Conservation (phyloP, 2,888 invertebrate species). For the Beris morrisii region DNA sequence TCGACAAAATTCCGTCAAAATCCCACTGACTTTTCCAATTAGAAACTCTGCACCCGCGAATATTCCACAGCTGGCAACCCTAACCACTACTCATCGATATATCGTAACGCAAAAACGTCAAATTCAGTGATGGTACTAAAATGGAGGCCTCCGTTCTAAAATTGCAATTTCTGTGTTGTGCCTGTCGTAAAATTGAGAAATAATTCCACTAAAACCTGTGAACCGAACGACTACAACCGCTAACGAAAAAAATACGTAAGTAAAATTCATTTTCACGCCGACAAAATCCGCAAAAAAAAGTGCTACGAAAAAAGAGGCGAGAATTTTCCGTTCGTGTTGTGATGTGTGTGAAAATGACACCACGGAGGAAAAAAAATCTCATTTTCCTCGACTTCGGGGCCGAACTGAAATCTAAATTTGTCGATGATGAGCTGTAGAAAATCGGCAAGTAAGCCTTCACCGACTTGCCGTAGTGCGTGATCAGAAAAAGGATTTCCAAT, state of each 20-base stretch:
- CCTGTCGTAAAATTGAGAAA: constrained; percentile 17
- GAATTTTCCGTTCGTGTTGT: constrained; percentile 7
- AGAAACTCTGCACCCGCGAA: not conserved
- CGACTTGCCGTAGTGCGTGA: not conserved
- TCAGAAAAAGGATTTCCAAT: not conserved
- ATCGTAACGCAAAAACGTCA: constrained; percentile 34
- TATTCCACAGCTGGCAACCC: constrained; percentile 20
- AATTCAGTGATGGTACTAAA: constrained; percentile 37
- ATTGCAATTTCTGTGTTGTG: constrained; percentile 37
- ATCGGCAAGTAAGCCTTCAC: not conserved
- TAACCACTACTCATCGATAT: not conserved
- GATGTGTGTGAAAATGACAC: constrained; percentile 16
- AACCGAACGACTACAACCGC: not conserved
- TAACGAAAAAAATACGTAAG: constrained; percentile 7
- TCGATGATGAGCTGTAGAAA: constrained; percentile 18
- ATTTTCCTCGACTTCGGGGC: constrained; percentile 8
- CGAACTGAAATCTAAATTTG: constrained; percentile 19
- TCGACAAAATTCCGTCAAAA: no score
- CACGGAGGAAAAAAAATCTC: constrained; percentile 8
- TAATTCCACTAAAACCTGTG: not conserved
- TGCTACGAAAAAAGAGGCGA: constrained; percentile 19
- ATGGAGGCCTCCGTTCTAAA: constrained; percentile 40
- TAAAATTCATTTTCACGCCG: not conserved
- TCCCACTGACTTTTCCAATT: no score
- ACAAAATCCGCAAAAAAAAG: constrained; percentile 14